These are phyloP conservation scores for Erpetoichthys calabaricus DNA, from an alignment of 2,797 vertebrate genomes.

Conservation along the genomic window DNA sequence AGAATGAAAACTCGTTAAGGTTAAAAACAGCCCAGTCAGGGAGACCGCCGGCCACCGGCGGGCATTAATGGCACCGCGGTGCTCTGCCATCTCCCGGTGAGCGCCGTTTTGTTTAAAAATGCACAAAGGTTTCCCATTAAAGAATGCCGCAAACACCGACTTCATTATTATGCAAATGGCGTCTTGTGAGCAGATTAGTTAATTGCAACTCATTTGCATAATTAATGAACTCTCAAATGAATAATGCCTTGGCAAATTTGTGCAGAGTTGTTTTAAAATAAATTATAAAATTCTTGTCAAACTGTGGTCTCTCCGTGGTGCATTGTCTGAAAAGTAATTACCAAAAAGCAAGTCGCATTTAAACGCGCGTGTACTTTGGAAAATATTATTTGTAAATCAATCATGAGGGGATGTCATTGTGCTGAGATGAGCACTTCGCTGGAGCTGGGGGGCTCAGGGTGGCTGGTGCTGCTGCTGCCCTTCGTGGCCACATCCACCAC, in stretches of 20 bases:
- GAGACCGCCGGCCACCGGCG: no score
- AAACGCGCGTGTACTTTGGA: slow-evolving; percentile 56
- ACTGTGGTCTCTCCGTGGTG: slow-evolving; percentile 51
- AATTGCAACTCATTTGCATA: slow-evolving; percentile 88
- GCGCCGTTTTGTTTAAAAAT: slow-evolving; percentile 47
- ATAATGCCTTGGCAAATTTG: slow-evolving; percentile 78
- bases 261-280: slow-evolving; percentile 72
- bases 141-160: slow-evolving; percentile 71
- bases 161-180: slow-evolving; percentile 84
- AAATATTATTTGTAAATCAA: slow-evolving; percentile 54
- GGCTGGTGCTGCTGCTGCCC: no score
- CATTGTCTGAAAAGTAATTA: slow-evolving; percentile 66
- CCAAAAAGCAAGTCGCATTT: slow-evolving; percentile 59
- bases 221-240: slow-evolving; percentile 88
- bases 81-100: slow-evolving; percentile 14
- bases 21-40: no score
- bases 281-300: slow-evolving; percentile 78
- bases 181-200: slow-evolving; percentile 78
- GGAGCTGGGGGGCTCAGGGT: background rate
- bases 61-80: no score
- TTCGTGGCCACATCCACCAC: no score
- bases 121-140: slow-evolving; percentile 77
- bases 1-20: no score
- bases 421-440: slow-evolving; percentile 34
- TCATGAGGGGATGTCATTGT: slow-evolving; percentile 50